Conservation (phyloP, 2,888 invertebrate genomes). For the Standfussiana lucernea region DNA sequence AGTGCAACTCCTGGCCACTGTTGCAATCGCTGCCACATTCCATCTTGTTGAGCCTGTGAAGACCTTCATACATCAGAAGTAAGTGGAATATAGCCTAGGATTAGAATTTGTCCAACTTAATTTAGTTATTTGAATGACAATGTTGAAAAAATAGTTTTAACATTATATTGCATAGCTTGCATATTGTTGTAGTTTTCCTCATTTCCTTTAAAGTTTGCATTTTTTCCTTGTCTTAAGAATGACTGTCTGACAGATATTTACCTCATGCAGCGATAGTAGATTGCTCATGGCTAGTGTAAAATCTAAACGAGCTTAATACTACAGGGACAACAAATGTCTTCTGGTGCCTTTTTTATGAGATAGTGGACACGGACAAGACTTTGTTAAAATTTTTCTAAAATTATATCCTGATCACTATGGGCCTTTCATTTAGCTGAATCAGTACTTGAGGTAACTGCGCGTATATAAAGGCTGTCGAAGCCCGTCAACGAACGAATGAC, state of each 20-base stretch:
- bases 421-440: neutral
- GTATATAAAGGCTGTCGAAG: neutral
- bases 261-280: neutral
- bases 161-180: neutral
- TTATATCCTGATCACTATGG: neutral
- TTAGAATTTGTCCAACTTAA: neutral
- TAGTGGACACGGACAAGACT: neutral
- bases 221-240: conserved; percentile 4
- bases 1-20: conserved; percentile 94
- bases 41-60: conserved; percentile 92
- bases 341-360: neutral
- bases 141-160: neutral
- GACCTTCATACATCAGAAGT: conserved; percentile 92
- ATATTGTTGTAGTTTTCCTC: neutral
- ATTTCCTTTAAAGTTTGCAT: neutral
- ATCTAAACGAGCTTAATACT: neutral
- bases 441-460: neutral
- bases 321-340: neutral
- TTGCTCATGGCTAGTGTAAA: neutral
- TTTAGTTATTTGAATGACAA: neutral
- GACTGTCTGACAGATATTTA: neutral
- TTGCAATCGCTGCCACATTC: conserved; percentile 91
- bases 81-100: conserved; percentile 70
- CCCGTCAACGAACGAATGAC: neutral
- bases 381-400: neutral